Base-by-base conservation (phyloP, 2,113 vertebrate species). In the Sclerurus mexicanus region DNA sequence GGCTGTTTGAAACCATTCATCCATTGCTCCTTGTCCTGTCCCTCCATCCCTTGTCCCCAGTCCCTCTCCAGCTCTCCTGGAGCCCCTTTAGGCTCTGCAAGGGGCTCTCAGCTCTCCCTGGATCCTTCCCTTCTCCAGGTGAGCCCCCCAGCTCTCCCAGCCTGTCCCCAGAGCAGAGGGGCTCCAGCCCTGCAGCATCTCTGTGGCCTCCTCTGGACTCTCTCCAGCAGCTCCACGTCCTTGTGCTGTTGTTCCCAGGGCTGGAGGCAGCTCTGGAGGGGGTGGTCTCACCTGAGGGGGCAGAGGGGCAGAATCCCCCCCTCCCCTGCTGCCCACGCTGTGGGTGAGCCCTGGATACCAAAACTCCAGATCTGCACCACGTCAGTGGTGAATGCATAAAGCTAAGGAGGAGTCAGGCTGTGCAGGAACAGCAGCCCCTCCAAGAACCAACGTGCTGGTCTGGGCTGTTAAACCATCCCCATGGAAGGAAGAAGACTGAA, bases 211-310 rank as follows among this genome's bases (percentile, higher is more conserved):
- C 28, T 62, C 56, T 62, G 56, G n/a, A 31, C 7, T 49, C 2
- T 0, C 44, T 60, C 27, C 56, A 49, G 44, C 27, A 76, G n/a
- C 21, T 39, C 56, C n/a, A 62, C 1, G 0, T 12, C 35, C 58
- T 17, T 4, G 44, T 77, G 46, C 3, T 77, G 35, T 25, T 39
- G 39, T 28, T 12, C 0, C 58, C 58, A 50, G 28, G 1, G 2
- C 28, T 40, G 46, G 35, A 30, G 35, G 58, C 46, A 50, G 58
- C 28, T 25, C 22, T 33, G 12, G 46, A 77, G 74, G 58, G 39
- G 28, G n/a, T n/a, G 46, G 9, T 33, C 28, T 62, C 74, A 76
- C 56, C 56, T 62, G 56, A 37, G 56, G 0, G 42, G n/a, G 1
- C 44, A 62, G 28, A 39, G 16, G n/a, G 44, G 35, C 56, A 50